Evolutionary conservation across 2,797 vertebrate species (phyloP), one percentile per base, ranked within the genome.

Genomic region (Odontamblyopus rebecca): DNA sequence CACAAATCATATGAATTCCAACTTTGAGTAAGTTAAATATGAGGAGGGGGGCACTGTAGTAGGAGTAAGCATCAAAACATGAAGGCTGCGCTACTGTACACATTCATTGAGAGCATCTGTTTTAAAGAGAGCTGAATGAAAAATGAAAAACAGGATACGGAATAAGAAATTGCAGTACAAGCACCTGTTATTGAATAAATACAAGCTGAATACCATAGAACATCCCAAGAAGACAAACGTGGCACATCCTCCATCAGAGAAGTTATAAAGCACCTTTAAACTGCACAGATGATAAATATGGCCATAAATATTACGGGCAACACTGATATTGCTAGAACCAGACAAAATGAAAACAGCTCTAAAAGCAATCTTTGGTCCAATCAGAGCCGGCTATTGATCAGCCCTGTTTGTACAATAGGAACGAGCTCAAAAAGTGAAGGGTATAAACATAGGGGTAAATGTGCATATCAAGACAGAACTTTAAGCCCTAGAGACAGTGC

Each of bases 391-490:
- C 62, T 73, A 85, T 89, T 86, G 84, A 91, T 89, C 76, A 76
- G 72, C 50, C 66, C 44, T 18, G 6, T 38, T 78, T 70, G 74
- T 68, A 53, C 77, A 65, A 68, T 66, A 53, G 70, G 41, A 68
- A 68, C 35, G 9, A 63, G 82, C 67, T 68, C 50, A 50, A 71
- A 69, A 84, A 81, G 68, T 61, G 68, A 72, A 68, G 68, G 75
- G 72, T 68, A 80, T 80, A 86, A 69, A 84, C 50, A 80, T 59
- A 72, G 71, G 19, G 26, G 85, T 85, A 85, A 83, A 86, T 89
- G 83, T 86, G 86, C 84, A 88, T 82, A 90, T 88, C 82, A 89
- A 83, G 85, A 78, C 70, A 26, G 74, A 80, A 86, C 87, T 89
- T 86, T 85, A 86, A 12, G 72, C 82, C 75, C 75, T 83, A 75